phyloP scores from a whole-genome alignment of 2,888 invertebrate genomes.

The Amphipyra tragopoginis region DNA sequence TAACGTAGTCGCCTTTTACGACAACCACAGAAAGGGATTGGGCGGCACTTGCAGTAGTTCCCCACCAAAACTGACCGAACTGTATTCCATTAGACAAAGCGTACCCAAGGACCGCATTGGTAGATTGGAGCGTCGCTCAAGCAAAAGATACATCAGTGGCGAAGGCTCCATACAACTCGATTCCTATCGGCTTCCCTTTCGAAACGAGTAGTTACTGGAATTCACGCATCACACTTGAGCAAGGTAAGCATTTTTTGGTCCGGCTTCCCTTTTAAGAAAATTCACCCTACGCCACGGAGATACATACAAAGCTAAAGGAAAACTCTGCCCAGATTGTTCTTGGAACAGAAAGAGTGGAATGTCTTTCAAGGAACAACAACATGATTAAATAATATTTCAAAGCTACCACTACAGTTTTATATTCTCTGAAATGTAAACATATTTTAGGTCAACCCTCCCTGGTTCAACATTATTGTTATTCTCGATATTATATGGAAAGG shows the following conservation, averaged over 20 bases:
- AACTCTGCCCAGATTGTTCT: slow-evolving; percentile 10
- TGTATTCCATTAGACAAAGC: slow-evolving; percentile 10
- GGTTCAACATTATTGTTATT: slow-evolving; percentile 45
- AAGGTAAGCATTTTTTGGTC: too few species aligned
- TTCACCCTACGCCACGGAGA: too few species aligned
- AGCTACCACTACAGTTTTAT: neutral
- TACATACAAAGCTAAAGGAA: slow-evolving; percentile 5
- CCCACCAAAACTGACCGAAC: slow-evolving; percentile 4
- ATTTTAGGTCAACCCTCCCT: slow-evolving; percentile 23
- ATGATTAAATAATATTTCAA: slow-evolving; percentile 30
- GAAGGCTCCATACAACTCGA: too few species aligned
- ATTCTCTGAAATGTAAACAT: slow-evolving; percentile 33
- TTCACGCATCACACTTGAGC: too few species aligned
- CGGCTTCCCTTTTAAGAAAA: too few species aligned
- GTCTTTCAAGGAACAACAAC: slow-evolving; percentile 20
- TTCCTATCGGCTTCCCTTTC: too few species aligned
- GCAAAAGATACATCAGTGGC: too few species aligned
- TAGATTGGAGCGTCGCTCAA: slow-evolving; percentile 8
- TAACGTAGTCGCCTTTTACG: too few species aligned
- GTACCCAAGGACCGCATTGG: slow-evolving; percentile 9
- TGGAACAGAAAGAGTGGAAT: slow-evolving; percentile 10
- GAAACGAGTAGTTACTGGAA: too few species aligned
- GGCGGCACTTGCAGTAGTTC: neutral
- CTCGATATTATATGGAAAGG: slow-evolving; percentile 59
- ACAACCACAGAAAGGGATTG: too few species aligned